Conservation (phyloP, 2,797 vertebrate genomes). For the Phylloscopus collybita region DNA sequence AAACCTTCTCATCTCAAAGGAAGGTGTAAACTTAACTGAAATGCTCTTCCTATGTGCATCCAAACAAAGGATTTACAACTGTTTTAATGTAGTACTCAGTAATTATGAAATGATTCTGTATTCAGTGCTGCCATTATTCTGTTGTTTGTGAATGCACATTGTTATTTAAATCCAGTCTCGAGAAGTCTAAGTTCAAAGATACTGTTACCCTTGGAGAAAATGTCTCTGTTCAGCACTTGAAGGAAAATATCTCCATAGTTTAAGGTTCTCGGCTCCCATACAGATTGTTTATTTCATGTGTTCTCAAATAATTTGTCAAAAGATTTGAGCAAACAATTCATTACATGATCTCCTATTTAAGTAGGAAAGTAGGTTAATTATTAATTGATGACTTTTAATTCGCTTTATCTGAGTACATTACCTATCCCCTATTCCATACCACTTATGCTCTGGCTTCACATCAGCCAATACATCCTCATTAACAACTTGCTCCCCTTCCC, state of each 20-base stretch:
- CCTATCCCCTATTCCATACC: background rate
- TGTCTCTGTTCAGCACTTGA: background rate
- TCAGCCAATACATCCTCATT: background rate
- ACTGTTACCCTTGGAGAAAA: background rate
- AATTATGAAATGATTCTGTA: background rate
- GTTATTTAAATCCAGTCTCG: background rate
- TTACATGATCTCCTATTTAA: rapidly evolving
- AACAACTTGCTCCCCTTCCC: rapidly evolving
- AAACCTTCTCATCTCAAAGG: background rate
- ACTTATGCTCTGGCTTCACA: background rate
- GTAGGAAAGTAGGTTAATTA: background rate
- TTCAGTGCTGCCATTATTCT: background rate
- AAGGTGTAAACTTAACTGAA: background rate
- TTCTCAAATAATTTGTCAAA: background rate
- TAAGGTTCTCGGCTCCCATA: background rate
- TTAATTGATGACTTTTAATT: background rate
- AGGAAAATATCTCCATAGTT: background rate
- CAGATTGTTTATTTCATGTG: background rate
- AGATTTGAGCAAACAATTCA: background rate
- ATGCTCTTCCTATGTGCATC: background rate
- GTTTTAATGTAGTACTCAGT: background rate
- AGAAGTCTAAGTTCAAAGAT: background rate
- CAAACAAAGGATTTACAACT: background rate
- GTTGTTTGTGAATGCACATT: background rate
- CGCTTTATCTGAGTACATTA: background rate